Evolutionary conservation across 2,888 invertebrate species (phyloP), one percentile per base, ranked within the genome.

Genomic region (Diarsia brunnea): DNA sequence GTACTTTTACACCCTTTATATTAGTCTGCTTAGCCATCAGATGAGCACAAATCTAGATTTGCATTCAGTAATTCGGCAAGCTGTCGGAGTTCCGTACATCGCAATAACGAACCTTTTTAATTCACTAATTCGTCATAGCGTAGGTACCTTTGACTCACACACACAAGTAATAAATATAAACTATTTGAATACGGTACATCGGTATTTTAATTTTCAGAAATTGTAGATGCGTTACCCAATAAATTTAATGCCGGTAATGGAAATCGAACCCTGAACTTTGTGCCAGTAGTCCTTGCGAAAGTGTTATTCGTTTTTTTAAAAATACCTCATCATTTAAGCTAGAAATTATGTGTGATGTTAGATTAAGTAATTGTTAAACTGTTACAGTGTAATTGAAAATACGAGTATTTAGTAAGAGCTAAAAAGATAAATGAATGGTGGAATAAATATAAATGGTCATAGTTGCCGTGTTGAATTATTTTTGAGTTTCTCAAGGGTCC

Each of bases 291-390:
- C n/a, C 3, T 11, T 24, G 24, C 7, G 5, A 53, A 24, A 12
- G 24, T 55, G 49, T 38, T 61, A 76, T 78, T 73, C 71, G 65
- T 78, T 79, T 74, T 78, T 65, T 68, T 0, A 38, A 53, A 21
- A 14, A 24, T 55, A 58, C n/a, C n/a, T n/a, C 60, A 31, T 21
- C 31, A 11, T 16, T 4, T n/a, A 43, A 5, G 10, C 60, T 47
- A 72, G 27, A 77, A 78, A 69, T 77, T 21, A 77, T 53, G 73
- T 75, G 71, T 77, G 77, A 72, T 73, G 71, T 69, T 64, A 68
- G 64, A 58, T 81, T 81, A 64, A 45, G 68, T 72, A 73, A 85
- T 27, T 38, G 21, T 38, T 27, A 47, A 2, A 10, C 7, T 38
- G 38, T 68, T 78, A 66, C 45, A 68, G 38, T 68, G 21, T 55